Percentiles rank a stretch among this genome's conserved stretches.
Evolutionary conservation across 2,888 invertebrate genomes (phyloP).

Genomic region (Eristalinus aeneus): DNA sequence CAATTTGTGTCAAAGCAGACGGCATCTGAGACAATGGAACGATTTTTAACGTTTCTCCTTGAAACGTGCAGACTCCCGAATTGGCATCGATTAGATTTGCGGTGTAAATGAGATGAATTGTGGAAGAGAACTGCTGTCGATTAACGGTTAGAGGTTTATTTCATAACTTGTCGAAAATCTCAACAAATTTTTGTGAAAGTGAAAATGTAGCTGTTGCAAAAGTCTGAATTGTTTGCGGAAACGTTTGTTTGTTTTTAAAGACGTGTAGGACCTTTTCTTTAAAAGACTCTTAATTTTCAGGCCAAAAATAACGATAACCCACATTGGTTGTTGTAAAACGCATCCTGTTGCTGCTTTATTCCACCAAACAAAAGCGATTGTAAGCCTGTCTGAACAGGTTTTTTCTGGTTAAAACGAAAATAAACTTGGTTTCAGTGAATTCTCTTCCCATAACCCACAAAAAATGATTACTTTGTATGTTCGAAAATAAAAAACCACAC

Average conservation of each 20-base stretch:
- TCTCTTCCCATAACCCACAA: neutral
- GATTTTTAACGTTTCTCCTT: neutral
- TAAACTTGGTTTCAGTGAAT: neutral
- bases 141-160: no score
- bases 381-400: neutral
- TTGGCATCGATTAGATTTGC: neutral
- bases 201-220: no score
- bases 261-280: no score
- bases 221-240: no score
- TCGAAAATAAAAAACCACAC: neutral
- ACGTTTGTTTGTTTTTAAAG: no score
- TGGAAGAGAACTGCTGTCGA: no score
- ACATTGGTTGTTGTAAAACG: neutral
- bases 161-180: no score
- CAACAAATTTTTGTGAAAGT: no score
- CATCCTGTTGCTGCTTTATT: neutral
- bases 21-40: neutral
- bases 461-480: neutral
- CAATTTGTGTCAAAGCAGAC: neutral
- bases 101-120: no score
- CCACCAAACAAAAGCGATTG: neutral
- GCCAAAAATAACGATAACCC: neutral
- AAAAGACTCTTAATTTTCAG: neutral
- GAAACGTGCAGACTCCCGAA: neutral
- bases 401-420: neutral